phyloP scores from a whole-genome alignment of 2,113 vertebrate species.

The Kryptolebias marmoratus region DNA sequence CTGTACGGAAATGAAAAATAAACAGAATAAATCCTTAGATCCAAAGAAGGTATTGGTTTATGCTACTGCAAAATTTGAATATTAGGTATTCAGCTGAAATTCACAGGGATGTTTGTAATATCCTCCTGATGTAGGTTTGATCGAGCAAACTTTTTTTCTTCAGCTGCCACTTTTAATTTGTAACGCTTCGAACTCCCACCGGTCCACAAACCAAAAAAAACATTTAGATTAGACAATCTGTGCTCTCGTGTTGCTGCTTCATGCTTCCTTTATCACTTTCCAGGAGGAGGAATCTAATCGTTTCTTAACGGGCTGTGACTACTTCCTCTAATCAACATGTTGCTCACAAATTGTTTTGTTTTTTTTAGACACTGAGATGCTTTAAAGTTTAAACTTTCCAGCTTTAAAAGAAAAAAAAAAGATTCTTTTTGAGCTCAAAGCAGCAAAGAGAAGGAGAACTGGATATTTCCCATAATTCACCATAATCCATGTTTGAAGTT shows the following conservation, averaged over 20 bases:
- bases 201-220: no score
- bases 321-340: background rate
- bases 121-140: no score
- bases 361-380: background rate
- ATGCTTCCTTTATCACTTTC: slow-evolving; percentile 7
- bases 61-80: no score
- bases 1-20: no score
- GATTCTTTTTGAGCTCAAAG: slow-evolving; percentile 11
- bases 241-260: background rate
- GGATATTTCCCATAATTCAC: background rate
- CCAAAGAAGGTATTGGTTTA: no score
- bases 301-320: background rate
- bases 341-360: background rate
- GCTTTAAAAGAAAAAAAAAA: background rate
- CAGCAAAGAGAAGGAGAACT: slow-evolving; percentile 11
- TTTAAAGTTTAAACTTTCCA: background rate
- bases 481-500: slow-evolving; percentile 23
- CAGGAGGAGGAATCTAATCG: background rate
- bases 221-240: background rate
- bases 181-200: no score
- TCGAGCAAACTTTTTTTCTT: no score
- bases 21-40: no score
- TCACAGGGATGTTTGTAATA: no score
- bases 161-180: no score
- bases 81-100: no score